A percentile compares a stretch with the other conserved stretches of the same genome.
Evolutionary conservation across 2,113 vertebrate genomes (phyloP).

Genomic region (Danionella cerebrum): DNA sequence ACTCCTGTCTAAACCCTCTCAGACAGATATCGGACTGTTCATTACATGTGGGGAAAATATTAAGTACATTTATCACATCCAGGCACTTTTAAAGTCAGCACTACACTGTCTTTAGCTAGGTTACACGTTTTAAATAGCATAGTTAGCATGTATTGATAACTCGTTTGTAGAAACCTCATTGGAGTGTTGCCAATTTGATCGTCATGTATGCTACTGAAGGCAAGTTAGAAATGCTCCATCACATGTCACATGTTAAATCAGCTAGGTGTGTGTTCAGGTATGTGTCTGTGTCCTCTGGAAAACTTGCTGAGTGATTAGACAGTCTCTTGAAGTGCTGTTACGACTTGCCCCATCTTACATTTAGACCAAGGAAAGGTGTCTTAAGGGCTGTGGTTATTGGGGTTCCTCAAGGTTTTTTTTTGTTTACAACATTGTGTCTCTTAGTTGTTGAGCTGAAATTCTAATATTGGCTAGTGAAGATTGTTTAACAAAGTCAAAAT

Average conservation of each 20-base stretch:
- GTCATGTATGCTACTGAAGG: not conserved
- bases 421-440: no score
- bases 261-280: constrained; percentile 6
- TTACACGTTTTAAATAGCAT: not conserved
- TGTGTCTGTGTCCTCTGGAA: constrained; percentile 21
- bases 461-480: no score
- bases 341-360: constrained; percentile 19
- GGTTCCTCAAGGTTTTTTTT: not conserved
- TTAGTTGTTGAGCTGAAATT: no score
- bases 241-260: not conserved
- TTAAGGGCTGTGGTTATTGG: not conserved
- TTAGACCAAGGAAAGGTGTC: not conserved
- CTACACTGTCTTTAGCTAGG: not conserved
- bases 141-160: not conserved
- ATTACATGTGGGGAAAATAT: not conserved
- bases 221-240: not conserved
- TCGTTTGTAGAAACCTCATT: no score
- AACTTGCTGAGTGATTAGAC: constrained; percentile 22
- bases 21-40: no score
- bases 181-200: not conserved
- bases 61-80: no score
- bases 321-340: constrained; percentile 1
- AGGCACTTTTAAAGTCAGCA: not conserved
- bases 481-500: no score
- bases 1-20: not conserved